Base-by-base conservation (phyloP, 2,113 vertebrate genomes). In the Leptobrachium ailaonicum region DNA sequence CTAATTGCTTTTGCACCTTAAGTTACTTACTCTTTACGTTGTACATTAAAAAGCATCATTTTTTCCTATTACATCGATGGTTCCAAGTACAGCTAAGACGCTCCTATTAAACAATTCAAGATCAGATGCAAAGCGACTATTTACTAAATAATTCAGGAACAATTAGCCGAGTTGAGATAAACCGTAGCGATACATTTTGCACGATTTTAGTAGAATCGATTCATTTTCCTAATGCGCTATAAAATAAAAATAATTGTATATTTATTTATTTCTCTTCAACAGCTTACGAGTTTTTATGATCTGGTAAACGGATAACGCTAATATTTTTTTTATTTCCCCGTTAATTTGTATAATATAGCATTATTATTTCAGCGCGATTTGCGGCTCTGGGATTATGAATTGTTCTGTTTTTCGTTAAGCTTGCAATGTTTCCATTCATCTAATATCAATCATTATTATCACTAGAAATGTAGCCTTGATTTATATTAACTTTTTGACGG, bases 231-330 rank as follows among this genome's bases (percentile, higher is more conserved):
- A 87, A 86, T 85, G 84, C 6, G 58, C 62, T 40, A 88, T 83
- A 80, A 88, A 87, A 78, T 87, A 86, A 83, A 67, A 74, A 82
- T 32, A 83, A 74, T 87, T 89, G 85, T 87, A 56, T 20, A 50
- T 20, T 8, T 42, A n/a, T 64, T 13, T 66, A 67, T 43, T 7
- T 75, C 10, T n/a, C 63, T 20, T 43, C 41, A 6, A 50, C 6
- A n/a, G 53, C 50, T 56, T 68, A 32, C 20, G 20, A 32, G 20
- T 32, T 32, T 32, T 32, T 32, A 58, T 56, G 40, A 68, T 43
- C 42, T 8, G 66, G 13, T 5, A 60, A 60, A 14, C 11, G 4
- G 63, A 66, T 66, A 32, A 6, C 63, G 40, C 40, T 8, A 66
- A 66, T 8, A 14, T 60, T 60, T 60, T 60, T 60, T 32, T 32